These are phyloP conservation scores for Stigmatopora nigra DNA, from an alignment of 2,113 vertebrate genomes.

Conservation along the genomic window DNA sequence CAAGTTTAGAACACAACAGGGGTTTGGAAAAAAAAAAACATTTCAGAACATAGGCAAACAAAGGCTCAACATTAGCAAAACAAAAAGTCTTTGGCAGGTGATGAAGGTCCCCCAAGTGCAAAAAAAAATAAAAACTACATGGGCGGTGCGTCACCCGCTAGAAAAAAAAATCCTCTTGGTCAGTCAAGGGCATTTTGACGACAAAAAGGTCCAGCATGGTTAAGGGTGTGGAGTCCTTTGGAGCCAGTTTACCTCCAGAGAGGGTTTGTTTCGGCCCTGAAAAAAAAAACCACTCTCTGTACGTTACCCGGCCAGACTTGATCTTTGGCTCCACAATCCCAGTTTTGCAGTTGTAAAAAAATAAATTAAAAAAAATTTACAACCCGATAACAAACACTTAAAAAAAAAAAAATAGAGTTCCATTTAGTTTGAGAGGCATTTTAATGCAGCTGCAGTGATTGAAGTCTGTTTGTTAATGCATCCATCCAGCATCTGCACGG, in stretches of 20 bases:
- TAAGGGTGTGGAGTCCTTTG: background rate
- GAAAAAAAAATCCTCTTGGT: slow-evolving; percentile 1
- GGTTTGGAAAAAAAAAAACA: slow-evolving; percentile 59
- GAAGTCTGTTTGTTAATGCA: background rate
- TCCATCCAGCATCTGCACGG: slow-evolving; percentile 8
- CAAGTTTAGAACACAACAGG: slow-evolving; percentile 90
- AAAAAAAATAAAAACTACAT: background rate
- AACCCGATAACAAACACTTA: background rate
- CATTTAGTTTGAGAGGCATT: background rate
- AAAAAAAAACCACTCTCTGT: slow-evolving; percentile 48
- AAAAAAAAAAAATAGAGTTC: background rate
- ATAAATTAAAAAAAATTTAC: background rate
- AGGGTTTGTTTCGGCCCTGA: slow-evolving; percentile 15
- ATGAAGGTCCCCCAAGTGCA: background rate
- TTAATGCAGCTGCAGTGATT: slow-evolving; percentile 4
- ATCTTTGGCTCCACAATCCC: background rate
- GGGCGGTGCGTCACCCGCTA: background rate
- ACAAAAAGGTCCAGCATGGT: slow-evolving; percentile 3
- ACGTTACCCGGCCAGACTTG: slow-evolving; percentile 45
- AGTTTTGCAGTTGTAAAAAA: slow-evolving; percentile 8
- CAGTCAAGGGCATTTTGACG: background rate
- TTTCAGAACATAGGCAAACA: slow-evolving; percentile 38
- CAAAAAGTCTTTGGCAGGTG: background rate
- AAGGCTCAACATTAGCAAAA: background rate
- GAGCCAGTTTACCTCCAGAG: slow-evolving; percentile 59